Percentiles rank a stretch among this genome's conserved stretches.
phyloP scores from a whole-genome alignment of 2,113 vertebrate genomes.

The Tragelaphus scriptus region DNA sequence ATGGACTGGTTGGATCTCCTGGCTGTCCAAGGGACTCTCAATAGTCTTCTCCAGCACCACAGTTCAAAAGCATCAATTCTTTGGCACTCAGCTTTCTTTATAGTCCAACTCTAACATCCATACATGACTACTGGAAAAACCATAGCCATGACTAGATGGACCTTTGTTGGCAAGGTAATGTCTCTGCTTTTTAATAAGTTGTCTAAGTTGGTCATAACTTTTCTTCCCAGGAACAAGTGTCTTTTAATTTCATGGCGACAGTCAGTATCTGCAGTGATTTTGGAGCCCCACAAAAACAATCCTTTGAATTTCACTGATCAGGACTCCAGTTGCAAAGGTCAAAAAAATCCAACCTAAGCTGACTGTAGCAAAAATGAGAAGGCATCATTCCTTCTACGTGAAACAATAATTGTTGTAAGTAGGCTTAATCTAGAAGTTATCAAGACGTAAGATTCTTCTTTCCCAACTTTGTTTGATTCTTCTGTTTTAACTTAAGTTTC shows the following conservation, averaged over 20 bases:
- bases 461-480: not conserved
- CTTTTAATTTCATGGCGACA: not conserved
- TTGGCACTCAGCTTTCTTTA: fast-evolving
- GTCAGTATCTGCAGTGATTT: not conserved
- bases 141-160: not conserved
- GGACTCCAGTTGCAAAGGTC: not conserved
- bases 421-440: not conserved
- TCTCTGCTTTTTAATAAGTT: not conserved
- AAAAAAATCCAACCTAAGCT: not conserved
- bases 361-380: not conserved
- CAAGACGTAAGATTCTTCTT: not conserved
- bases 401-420: not conserved
- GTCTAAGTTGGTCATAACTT: not conserved
- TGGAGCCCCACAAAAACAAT: not conserved
- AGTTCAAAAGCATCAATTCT: not conserved
- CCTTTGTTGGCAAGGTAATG: not conserved
- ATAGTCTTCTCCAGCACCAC: not conserved
- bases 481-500: not conserved
- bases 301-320: not conserved
- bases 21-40: not conserved
- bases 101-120: not conserved
- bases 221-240: not conserved
- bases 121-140: not conserved
- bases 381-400: not conserved
- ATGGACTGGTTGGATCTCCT: not conserved